A percentile compares a stretch with the other conserved stretches of the same genome.
Evolutionary conservation across 2,113 vertebrate genomes (phyloP).

Genomic region (Pangasianodon hypophthalmus): DNA sequence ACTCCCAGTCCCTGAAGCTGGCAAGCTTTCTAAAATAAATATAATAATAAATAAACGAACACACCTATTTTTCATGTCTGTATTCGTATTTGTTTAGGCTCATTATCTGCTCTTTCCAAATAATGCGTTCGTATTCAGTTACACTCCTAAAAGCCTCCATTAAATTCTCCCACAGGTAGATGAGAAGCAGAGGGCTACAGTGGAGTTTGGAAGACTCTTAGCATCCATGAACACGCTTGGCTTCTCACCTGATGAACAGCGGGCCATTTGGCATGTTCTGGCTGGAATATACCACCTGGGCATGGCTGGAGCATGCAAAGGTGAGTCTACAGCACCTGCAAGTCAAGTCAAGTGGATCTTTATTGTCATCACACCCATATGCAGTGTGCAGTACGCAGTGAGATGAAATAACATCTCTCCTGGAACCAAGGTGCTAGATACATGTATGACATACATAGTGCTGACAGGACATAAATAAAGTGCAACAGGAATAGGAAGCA

Average conservation of each 20-base stretch:
- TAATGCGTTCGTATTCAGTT: neutral
- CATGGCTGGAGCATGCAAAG: slow-evolving; percentile 87
- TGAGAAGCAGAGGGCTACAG: slow-evolving; percentile 85
- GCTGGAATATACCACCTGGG: slow-evolving; percentile 92
- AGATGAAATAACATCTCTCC: neutral
- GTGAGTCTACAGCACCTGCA: slow-evolving; percentile 64
- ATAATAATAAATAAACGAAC: neutral
- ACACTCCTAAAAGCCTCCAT: neutral
- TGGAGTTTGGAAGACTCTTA: slow-evolving; percentile 81
- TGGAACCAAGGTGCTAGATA: neutral
- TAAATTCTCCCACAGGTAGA: slow-evolving; percentile 75
- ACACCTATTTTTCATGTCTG: neutral
- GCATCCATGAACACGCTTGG: slow-evolving; percentile 85
- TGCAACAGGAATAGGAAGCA: neutral
- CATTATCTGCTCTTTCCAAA: neutral
- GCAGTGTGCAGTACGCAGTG: neutral
- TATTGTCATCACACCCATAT: neutral
- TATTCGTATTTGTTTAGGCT: neutral
- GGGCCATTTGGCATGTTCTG: slow-evolving; percentile 85
- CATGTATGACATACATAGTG: neutral
- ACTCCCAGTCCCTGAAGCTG: neutral
- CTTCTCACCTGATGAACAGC: slow-evolving; percentile 79
- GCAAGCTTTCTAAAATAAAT: neutral
- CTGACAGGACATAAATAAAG: neutral
- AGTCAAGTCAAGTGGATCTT: neutral